Conservation (phyloP, 2,113 vertebrate genomes). For the Plecotus auritus region DNA sequence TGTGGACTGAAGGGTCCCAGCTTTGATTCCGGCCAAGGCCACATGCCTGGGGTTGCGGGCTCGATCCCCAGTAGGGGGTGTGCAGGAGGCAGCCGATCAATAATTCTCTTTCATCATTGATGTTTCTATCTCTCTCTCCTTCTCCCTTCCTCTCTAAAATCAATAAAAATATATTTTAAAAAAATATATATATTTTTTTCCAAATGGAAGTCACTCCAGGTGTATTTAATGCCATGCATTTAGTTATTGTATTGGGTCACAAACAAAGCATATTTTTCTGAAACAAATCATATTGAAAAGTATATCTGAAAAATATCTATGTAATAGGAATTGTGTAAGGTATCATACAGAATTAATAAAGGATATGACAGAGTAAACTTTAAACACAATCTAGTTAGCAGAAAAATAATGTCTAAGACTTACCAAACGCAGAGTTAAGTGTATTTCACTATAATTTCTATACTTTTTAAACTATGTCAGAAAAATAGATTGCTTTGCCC, state of each 20-base stretch:
- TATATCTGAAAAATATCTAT: background rate
- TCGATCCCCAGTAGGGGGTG: no score
- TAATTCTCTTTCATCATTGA: no score
- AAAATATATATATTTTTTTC: background rate
- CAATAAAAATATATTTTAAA: no score
- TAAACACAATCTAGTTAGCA: background rate
- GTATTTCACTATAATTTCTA: background rate
- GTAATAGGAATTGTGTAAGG: background rate
- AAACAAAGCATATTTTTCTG: conserved; percentile 28
- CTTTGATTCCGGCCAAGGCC: no score
- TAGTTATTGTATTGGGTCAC: background rate
- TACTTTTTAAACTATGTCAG: background rate
- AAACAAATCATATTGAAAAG: background rate
- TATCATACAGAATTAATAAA: conserved; percentile 3
- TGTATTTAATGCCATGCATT: background rate
- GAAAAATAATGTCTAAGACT: background rate
- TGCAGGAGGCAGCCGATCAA: no score
- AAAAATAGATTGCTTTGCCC: background rate
- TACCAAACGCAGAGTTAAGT: background rate
- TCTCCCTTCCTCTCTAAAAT: no score
- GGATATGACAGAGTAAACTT: background rate
- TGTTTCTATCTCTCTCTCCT: no score
- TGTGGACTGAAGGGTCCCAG: no score
- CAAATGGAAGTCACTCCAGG: background rate
- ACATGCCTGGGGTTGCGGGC: no score